Conservation (phyloP, 2,113 vertebrate genomes). For the Campylomormyrus numenius region DNA sequence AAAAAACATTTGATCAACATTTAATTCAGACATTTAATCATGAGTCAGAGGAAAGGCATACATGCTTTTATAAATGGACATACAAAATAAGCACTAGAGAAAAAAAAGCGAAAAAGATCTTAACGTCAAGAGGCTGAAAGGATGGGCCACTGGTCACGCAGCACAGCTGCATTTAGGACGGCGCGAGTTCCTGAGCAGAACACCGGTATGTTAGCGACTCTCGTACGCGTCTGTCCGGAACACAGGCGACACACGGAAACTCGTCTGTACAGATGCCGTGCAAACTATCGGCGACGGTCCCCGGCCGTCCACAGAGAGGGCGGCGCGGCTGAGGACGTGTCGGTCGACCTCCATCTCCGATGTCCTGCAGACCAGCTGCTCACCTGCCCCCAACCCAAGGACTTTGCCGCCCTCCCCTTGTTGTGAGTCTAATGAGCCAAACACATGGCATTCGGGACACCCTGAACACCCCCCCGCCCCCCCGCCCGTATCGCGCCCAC, state of each 20-base stretch:
- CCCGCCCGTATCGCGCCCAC: slow-evolving; percentile 33
- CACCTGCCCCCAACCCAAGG: neutral
- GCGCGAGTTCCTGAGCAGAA: neutral
- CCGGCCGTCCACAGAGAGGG: neutral
- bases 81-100: neutral
- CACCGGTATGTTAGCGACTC: neutral
- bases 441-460: neutral
- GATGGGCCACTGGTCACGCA: neutral
- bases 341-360: neutral
- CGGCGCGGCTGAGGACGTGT: neutral
- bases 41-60: neutral
- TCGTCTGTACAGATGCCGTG: neutral
- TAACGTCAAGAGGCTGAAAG: neutral
- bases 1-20: neutral
- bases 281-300: neutral
- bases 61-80: neutral
- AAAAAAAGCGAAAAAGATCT: neutral
- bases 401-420: neutral
- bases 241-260: neutral
- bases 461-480: neutral
- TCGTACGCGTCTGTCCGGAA: neutral
- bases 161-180: neutral
- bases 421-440: neutral
- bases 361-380: neutral
- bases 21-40: neutral